Evolutionary conservation across 2,888 invertebrate genomes (phyloP).

Genomic region (Euspilapteryx auroguttella): DNA sequence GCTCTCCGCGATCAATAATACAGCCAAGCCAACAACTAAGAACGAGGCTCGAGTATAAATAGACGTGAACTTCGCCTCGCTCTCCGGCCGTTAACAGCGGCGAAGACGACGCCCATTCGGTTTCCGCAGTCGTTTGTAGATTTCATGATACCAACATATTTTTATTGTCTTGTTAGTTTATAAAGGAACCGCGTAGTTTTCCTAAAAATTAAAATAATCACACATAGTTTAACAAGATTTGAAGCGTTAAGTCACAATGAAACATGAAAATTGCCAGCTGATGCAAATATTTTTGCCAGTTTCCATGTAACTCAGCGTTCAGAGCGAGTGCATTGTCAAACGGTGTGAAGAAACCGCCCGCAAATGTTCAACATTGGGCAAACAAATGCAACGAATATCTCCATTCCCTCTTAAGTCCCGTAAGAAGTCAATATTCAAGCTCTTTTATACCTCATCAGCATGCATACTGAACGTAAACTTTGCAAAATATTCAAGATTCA

Average conservation of each 20-base stretch:
- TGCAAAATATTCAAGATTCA: slow-evolving; percentile 25
- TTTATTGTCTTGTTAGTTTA: no score
- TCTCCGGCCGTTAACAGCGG: slow-evolving; percentile 26
- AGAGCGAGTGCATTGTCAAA: slow-evolving; percentile 19
- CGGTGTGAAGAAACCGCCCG: slow-evolving; percentile 21
- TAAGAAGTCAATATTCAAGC: slow-evolving; percentile 30
- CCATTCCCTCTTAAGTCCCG: slow-evolving; percentile 23
- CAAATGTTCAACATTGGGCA: slow-evolving; percentile 23
- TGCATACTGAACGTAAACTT: slow-evolving; percentile 16
- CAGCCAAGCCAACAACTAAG: slow-evolving; percentile 41
- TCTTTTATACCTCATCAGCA: slow-evolving; percentile 32
- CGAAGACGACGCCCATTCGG: slow-evolving; percentile 36
- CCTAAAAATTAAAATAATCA: no score
- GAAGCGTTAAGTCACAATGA: no score
- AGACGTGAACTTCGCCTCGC: slow-evolving; percentile 57
- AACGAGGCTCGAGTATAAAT: slow-evolving; percentile 45
- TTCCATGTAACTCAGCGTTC: slow-evolving; percentile 43
- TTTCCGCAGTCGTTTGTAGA: background rate
- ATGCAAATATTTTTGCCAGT: slow-evolving; percentile 51
- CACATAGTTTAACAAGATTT: no score
- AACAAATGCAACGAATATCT: slow-evolving; percentile 31
- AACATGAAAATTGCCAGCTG: slow-evolving; percentile 47
- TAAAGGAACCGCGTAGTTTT: no score
- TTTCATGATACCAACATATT: no score
- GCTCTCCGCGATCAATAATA: slow-evolving; percentile 52